Percentiles rank a stretch among this genome's conserved stretches.
phyloP scores from a whole-genome alignment of 1,140 invertebrate genomes.

The Dendrolimus kikuchii region DNA sequence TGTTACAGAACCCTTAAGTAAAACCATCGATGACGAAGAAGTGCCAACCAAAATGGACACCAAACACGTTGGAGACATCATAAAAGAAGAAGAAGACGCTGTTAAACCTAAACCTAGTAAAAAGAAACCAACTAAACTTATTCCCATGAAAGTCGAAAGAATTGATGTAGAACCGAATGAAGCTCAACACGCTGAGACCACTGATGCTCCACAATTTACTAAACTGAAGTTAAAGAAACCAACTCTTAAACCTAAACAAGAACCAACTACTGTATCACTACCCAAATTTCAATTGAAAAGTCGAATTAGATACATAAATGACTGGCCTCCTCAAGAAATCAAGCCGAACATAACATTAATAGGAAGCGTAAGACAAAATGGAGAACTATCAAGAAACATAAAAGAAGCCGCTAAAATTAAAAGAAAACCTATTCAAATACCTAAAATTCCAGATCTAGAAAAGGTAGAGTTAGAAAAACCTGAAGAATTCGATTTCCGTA shows the following conservation, averaged over 20 bases:
- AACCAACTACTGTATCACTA: conserved; percentile 60
- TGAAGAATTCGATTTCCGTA: conserved; percentile 44
- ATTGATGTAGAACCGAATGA: conserved; percentile 39
- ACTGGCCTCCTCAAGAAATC: conserved; percentile 74
- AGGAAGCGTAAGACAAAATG: conserved; percentile 74
- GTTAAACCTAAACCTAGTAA: not conserved
- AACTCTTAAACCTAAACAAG: conserved; percentile 61
- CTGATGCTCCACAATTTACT: conserved; percentile 72
- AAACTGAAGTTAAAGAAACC: conserved; percentile 77
- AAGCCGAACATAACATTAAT: conserved; percentile 67
- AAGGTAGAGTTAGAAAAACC: conserved; percentile 74
- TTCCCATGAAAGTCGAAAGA: conserved; percentile 40
- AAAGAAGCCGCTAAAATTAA: conserved; percentile 78
- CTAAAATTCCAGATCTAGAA: conserved; percentile 64
- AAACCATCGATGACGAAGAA: no score
- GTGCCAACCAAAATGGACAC: no score
- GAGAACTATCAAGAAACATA: conserved; percentile 79
- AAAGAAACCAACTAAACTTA: conserved; percentile 26
- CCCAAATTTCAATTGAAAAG: conserved; percentile 79
- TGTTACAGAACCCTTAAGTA: no score
- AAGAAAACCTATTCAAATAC: conserved; percentile 73
- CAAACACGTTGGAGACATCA: no score
- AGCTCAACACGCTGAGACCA: conserved; percentile 53
- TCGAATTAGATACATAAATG: conserved; percentile 72
- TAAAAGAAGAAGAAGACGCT: conserved; percentile 3